Conservation (phyloP, 92 coral and sea anemone species). For the Heteractis magnifica region DNA sequence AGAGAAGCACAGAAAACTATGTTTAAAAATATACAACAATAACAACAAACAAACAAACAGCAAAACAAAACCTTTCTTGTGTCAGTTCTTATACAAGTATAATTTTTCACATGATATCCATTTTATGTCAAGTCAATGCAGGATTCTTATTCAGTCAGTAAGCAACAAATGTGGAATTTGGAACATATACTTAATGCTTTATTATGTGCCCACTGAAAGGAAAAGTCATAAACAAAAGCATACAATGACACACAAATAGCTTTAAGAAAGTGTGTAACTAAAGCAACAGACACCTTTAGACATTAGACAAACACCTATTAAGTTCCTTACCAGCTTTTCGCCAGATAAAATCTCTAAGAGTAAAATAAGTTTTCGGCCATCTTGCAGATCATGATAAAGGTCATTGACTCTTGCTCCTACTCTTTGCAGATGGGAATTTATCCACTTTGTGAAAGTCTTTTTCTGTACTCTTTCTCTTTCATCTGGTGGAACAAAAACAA, state of each 20-base stretch:
- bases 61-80: background rate
- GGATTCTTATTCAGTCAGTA: background rate
- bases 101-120: background rate
- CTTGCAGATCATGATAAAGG: constrained; percentile 87
- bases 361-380: constrained; percentile 88
- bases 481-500: constrained; percentile 53
- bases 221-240: background rate
- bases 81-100: background rate
- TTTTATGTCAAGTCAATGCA: background rate
- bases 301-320: background rate
- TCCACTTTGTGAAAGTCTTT: constrained; percentile 98
- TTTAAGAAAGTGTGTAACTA: background rate
- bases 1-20: no score
- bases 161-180: background rate
- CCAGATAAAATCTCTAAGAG: constrained; percentile 94
- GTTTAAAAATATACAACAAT: background rate
- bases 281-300: background rate
- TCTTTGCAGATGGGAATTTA: constrained; percentile 93
- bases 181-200: background rate
- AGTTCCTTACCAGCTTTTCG: constrained; percentile 77
- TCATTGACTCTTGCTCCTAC: constrained; percentile 95
- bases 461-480: constrained; percentile 97
- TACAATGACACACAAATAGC: background rate
- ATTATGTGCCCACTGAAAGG: background rate
- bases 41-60: no score